Percentiles rank a stretch among this genome's conserved stretches.
These are phyloP conservation scores for Dicyrtomina minuta DNA, from an alignment of 2,888 invertebrate genomes.

Conservation along the genomic window DNA sequence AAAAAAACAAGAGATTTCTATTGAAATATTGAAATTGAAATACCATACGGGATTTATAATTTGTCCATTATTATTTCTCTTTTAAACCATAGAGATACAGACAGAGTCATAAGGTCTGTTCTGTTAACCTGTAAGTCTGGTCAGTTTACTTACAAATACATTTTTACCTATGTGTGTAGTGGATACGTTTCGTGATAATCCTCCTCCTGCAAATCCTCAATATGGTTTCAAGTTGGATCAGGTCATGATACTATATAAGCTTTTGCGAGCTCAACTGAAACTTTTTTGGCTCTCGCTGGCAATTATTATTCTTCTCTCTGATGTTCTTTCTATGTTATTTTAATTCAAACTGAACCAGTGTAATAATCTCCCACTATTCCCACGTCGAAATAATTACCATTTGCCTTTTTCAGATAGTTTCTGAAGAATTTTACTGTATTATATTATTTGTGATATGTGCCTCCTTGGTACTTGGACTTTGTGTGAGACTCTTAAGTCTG, in stretches of 20 bases:
- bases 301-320: background rate
- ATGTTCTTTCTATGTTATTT: background rate
- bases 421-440: too few species aligned
- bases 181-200: background rate
- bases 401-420: constrained; percentile 17
- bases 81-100: background rate
- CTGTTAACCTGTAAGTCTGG: background rate
- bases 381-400: constrained; percentile 5
- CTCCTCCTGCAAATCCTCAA: background rate
- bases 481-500: too few species aligned
- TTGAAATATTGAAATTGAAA: too few species aligned
- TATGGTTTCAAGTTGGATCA: constrained; percentile 27
- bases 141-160: constrained; percentile 5
- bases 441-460: too few species aligned
- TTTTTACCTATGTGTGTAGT: constrained; percentile 11
- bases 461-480: too few species aligned
- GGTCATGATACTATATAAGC: too few species aligned
- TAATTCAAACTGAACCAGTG: too few species aligned
- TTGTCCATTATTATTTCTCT: too few species aligned
- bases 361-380: constrained; percentile 4
- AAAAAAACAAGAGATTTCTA: too few species aligned
- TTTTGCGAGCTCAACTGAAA: too few species aligned
- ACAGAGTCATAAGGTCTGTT: background rate
- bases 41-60: too few species aligned
- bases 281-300: background rate